Base-by-base conservation (phyloP, 2,113 vertebrate genomes). In the Epinephelus lanceolatus region DNA sequence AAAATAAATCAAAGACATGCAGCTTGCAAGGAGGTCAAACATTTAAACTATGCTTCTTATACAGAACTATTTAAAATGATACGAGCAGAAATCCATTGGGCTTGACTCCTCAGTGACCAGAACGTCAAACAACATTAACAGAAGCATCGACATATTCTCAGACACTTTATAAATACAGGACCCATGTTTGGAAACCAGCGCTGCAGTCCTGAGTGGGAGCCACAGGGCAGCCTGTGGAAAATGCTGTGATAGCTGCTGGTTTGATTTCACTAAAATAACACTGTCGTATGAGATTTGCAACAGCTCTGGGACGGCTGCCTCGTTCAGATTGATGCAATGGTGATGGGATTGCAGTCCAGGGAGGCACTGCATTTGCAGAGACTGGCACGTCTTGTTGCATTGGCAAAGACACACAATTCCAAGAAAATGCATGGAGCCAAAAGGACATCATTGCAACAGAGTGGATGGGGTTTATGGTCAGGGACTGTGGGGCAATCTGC, bases 161-260 rank as follows among this genome's bases (percentile, higher is more conserved):
- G 59, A 82, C 71, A 65, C 77, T 72, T 72, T 63, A 57, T 68
- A 80, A 88, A 89, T 61, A 75, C 51, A 61, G 55, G 17, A 40
- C 19, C 17, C 10, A 17, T 62, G 76, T 92, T 88, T 84, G n/a
- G 80, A 86, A 87, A 88, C 70, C 71, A 62, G 21, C 37, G 5
- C 61, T 42, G 30, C 45, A 23, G 71, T n/a, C 61, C 65, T n/a
- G 37, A 70, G 19, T 23, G 2, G 47, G 25, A 80, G 69, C 33
- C 49, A 52, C 1, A 2, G 27, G 51, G 19, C 60, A 4, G 45
- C 14, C 33, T 78, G 78, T 76, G 40, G 40, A 81, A 82, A 68
- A 61, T 5, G 1, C 53, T 75, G 75, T 62, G 49, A 75, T 52
- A 52, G 40, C 25, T 60, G 53, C n/a, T 67, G 66, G 72, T 81